Conservation (phyloP, 2,797 vertebrate genomes). For the Ctenosaura bakeri region DNA sequence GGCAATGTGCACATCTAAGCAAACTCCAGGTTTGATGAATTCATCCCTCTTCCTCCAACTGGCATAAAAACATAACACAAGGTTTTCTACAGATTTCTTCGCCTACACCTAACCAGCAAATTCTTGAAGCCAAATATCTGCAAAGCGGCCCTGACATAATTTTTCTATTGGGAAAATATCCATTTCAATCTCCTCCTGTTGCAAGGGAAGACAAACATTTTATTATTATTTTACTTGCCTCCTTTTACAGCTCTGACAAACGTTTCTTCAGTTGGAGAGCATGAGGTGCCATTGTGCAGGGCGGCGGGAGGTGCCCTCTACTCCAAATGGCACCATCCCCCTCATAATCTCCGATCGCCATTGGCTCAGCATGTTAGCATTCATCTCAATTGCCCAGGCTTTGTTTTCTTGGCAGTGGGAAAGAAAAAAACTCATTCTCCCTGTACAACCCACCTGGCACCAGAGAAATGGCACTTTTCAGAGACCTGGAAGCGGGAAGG, state of each 20-base stretch:
- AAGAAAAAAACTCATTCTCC: constrained; percentile 33
- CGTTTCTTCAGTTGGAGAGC: neutral
- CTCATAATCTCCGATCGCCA: constrained; percentile 14
- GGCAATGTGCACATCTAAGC: too few relatives aligned
- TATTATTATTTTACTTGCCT: constrained; percentile 1
- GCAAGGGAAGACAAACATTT: neutral
- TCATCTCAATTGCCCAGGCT: constrained; percentile 37
- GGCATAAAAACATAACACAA: neutral
- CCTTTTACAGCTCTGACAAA: neutral
- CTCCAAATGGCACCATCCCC: constrained; percentile 4
- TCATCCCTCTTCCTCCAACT: neutral
- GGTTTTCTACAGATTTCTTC: neutral
- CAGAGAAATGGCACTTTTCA: constrained; percentile 51
- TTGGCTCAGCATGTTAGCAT: constrained; percentile 37
- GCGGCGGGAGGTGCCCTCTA: constrained; percentile 21
- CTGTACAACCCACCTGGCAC: constrained; percentile 46
- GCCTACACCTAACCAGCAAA: neutral
- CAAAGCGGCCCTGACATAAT: neutral
- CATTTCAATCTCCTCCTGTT: constrained; percentile 5
- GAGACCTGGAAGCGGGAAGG: constrained; percentile 46
- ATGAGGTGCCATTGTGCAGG: constrained; percentile 14
- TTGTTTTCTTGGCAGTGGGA: constrained; percentile 54
- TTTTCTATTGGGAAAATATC: neutral
- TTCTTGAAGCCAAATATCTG: neutral
- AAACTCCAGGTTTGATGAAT: too few relatives aligned